These are phyloP conservation scores for Seira sanloemensis DNA, from an alignment of 2,888 invertebrate genomes.

Conservation along the genomic window DNA sequence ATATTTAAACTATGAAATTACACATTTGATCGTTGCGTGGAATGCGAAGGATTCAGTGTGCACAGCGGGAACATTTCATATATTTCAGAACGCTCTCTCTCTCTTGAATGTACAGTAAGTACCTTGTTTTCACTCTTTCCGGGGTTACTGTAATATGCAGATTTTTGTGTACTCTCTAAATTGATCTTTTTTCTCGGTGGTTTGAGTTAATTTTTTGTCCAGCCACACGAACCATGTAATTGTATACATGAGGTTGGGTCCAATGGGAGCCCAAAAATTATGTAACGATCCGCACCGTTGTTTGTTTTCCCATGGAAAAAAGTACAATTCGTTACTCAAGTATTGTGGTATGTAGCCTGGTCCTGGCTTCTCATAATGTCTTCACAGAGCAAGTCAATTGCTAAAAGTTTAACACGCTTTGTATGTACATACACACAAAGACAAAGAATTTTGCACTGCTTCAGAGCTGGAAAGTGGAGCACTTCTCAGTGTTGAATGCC, in stretches of 20 bases:
- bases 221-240: neutral
- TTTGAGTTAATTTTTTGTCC: neutral
- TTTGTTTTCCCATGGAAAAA: neutral
- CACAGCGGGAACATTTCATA: too few relatives aligned
- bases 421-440: too few relatives aligned
- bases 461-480: neutral
- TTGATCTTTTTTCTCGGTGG: neutral
- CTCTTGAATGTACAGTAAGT: too few relatives aligned
- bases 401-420: neutral
- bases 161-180: neutral
- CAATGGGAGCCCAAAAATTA: neutral
- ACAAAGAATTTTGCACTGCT: neutral
- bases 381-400: neutral
- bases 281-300: neutral
- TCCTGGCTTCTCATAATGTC: neutral
- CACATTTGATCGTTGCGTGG: too few relatives aligned
- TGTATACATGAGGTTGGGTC: neutral
- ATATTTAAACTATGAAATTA: too few relatives aligned
- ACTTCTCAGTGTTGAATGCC: neutral
- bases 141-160: neutral
- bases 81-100: too few relatives aligned
- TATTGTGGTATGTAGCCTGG: neutral
- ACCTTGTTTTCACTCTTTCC: too few relatives aligned
- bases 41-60: too few relatives aligned
- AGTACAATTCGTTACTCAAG: too few relatives aligned